These are phyloP conservation scores for Dromius quadrimaculatus DNA, from an alignment of 2,888 invertebrate species.

Conservation along the genomic window DNA sequence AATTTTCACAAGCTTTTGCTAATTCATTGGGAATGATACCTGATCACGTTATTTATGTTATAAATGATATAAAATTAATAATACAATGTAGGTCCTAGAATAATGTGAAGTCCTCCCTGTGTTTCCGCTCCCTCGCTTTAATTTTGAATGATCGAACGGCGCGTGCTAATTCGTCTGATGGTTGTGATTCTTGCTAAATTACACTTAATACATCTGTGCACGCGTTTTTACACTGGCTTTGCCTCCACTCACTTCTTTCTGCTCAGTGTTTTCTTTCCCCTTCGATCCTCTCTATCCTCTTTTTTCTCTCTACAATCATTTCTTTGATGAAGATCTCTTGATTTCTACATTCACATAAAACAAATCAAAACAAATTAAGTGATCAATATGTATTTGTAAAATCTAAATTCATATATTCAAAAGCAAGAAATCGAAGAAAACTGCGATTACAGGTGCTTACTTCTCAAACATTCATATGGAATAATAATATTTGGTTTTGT, in stretches of 20 bases:
- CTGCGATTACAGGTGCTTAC: too few relatives aligned
- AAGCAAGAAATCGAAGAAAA: too few relatives aligned
- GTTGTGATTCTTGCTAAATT: slow-evolving; percentile 36
- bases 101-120: too few relatives aligned
- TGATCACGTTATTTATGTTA: too few relatives aligned
- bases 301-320: not conserved
- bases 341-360: slow-evolving; percentile 14
- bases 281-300: too few relatives aligned
- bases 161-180: slow-evolving; percentile 32
- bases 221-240: slow-evolving; percentile 15
- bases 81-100: too few relatives aligned
- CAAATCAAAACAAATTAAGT: slow-evolving; percentile 24
- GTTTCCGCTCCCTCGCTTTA: slow-evolving; percentile 5
- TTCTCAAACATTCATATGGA: too few relatives aligned
- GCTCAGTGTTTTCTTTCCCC: not conserved
- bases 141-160: slow-evolving; percentile 22
- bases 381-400: slow-evolving; percentile 17
- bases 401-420: slow-evolving; percentile 29
- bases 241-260: not conserved
- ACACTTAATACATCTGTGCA: slow-evolving; percentile 35
- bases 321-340: not conserved
- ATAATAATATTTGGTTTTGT: too few relatives aligned
- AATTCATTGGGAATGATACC: too few relatives aligned
- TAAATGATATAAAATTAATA: too few relatives aligned
- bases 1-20: too few relatives aligned